These are phyloP conservation scores for Vanessa tameamea DNA, from an alignment of 1,140 invertebrate species.

Conservation along the genomic window DNA sequence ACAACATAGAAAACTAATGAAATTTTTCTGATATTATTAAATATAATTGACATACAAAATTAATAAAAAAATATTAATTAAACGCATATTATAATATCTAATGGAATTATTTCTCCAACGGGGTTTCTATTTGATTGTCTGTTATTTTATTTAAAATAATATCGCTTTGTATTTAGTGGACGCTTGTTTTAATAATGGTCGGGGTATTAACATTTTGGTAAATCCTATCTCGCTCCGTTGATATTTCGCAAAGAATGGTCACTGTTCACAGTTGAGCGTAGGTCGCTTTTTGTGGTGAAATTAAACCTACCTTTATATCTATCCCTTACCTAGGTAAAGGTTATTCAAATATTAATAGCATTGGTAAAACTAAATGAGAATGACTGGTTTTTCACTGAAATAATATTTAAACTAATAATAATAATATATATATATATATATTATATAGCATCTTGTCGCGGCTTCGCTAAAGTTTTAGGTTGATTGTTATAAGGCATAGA, in stretches of 20 bases:
- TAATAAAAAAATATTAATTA: too few relatives aligned
- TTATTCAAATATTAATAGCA: not conserved
- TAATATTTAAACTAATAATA: too few relatives aligned
- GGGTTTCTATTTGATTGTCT: not conserved
- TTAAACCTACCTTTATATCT: not conserved
- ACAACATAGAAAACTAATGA: too few relatives aligned
- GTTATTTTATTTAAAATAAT: not conserved
- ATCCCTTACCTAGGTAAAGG: not conserved
- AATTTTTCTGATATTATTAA: too few relatives aligned
- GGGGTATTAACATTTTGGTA: slow-evolving; percentile 22
- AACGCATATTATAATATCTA: too few relatives aligned
- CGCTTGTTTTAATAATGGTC: not conserved
- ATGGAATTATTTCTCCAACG: too few relatives aligned
- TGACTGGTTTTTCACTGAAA: too few relatives aligned
- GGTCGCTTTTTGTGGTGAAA: not conserved
- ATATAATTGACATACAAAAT: too few relatives aligned
- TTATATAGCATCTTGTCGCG: too few relatives aligned
- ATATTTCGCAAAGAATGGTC: slow-evolving; percentile 15
- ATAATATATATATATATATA: too few relatives aligned
- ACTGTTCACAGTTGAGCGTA: not conserved
- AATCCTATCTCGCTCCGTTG: slow-evolving; percentile 1
- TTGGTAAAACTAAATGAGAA: not conserved
- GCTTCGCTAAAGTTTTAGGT: too few relatives aligned
- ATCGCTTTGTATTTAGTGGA: not conserved
- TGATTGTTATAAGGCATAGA: too few relatives aligned